Percentiles rank a stretch among this genome's conserved stretches.
Conservation (phyloP, 2,113 vertebrate genomes). For the Cololabis saira region DNA sequence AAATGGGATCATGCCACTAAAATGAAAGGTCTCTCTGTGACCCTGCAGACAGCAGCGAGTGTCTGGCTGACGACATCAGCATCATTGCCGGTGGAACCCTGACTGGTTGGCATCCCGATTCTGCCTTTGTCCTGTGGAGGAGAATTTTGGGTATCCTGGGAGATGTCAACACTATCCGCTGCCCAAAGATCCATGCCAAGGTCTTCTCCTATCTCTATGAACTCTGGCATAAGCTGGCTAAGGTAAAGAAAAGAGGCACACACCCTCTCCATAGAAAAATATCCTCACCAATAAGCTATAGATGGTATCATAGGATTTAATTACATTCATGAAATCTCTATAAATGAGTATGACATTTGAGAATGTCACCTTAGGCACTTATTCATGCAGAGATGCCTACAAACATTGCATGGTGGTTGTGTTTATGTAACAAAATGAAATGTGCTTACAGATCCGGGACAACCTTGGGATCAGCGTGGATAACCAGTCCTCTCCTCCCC, state of each 20-base stretch:
- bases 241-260: constrained; percentile 79
- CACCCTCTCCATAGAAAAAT: background rate
- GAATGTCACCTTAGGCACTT: background rate
- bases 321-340: too few relatives aligned
- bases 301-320: too few relatives aligned
- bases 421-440: constrained; percentile 3
- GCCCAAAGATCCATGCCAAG: constrained; percentile 93
- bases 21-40: constrained; percentile 7
- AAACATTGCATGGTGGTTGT: background rate
- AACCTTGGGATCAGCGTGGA: constrained; percentile 95
- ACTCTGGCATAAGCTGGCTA: constrained; percentile 96
- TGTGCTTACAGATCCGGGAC: constrained; percentile 89
- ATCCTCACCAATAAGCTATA: too few relatives aligned
- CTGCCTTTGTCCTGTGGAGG: constrained; percentile 95
- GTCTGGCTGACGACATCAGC: constrained; percentile 93
- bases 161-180: constrained; percentile 94
- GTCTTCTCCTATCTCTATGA: constrained; percentile 94
- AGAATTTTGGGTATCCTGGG: constrained; percentile 96
- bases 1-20: background rate
- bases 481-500: constrained; percentile 92
- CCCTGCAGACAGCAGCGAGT: constrained; percentile 91
- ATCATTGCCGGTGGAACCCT: constrained; percentile 96
- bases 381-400: background rate
- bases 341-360: too few relatives aligned
- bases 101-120: constrained; percentile 95